Evolutionary conservation across 1,140 invertebrate species (phyloP), one percentile per base, ranked within the genome.

Genomic region (Euborellia annulipes): DNA sequence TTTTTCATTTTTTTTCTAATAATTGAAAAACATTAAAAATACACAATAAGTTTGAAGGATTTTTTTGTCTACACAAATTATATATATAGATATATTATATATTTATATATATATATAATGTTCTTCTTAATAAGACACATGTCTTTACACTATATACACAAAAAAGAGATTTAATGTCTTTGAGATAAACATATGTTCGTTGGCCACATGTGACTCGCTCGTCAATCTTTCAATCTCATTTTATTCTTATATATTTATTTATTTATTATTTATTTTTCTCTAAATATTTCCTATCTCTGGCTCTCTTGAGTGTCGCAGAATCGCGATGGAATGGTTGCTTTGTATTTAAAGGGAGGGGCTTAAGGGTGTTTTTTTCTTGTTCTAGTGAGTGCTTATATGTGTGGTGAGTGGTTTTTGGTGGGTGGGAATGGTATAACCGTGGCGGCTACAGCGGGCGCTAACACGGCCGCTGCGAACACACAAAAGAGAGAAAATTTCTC

Each of bases 381-480:
- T 21, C 17, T 36, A 19, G 30, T 37, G 14, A 22, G 16, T 32
- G 30, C 43, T 16, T 32, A 9, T 36, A 45, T 42, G 20, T 36
- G 20, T n/a, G n/a, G n/a, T 34, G n/a, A 46, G 36, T 36, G 36
- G 27, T 36, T 43, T 79, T 75, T 79, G 67, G 79, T 79, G 56
- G 76, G 76, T 58, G 75, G 74, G 66, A 77, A 79, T 49, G 80
- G 78, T 67, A 85, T 80, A 60, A 83, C 79, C 63, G 75, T 59
- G 47, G 65, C 63, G 43, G 61, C 76, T 61, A 78, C 76, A 53
- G 76, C 72, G 56, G 72, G 72, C 55, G 79, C 79, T 60, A 85
- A 70, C 55, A 83, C 81, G 62, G 80, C 79, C 66, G 80, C 80
- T 83, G 71, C 59, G 79, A 76, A 64, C 46, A 47, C 41, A 34